Evolutionary conservation across 2,113 vertebrate species (phyloP).

Genomic region (Capreolus pygargus): DNA sequence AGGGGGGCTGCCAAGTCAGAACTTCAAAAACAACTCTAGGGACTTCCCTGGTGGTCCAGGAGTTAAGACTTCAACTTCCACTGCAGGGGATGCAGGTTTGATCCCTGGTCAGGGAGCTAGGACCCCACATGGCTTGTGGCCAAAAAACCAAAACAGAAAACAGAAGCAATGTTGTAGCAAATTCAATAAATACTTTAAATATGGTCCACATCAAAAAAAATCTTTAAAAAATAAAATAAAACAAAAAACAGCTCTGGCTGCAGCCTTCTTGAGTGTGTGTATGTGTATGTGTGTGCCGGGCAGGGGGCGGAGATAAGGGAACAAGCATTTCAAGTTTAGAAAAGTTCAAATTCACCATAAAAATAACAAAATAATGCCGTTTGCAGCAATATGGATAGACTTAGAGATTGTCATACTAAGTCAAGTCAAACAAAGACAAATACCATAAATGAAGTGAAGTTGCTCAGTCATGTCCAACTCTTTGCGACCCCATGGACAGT

Average conservation of each 20-base stretch:
- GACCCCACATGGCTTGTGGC: background rate
- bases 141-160: background rate
- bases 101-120: background rate
- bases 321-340: background rate
- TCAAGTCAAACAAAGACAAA: background rate
- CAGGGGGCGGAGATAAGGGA: background rate
- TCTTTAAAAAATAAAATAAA: background rate
- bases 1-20: background rate
- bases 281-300: background rate
- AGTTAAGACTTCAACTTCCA: background rate
- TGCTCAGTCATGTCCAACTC: background rate
- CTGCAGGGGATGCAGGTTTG: background rate
- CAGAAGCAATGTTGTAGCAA: background rate
- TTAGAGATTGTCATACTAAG: background rate
- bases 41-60: background rate
- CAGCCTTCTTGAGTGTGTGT: background rate
- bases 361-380: background rate
- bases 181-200: background rate
- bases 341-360: background rate
- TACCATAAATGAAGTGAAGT: background rate
- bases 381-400: background rate
- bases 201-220: background rate
- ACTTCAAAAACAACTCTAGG: background rate
- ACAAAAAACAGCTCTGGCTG: background rate
- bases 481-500: background rate